Evolutionary conservation across 2,797 vertebrate genomes (phyloP).

Genomic region (Euphonia xanthogaster): DNA sequence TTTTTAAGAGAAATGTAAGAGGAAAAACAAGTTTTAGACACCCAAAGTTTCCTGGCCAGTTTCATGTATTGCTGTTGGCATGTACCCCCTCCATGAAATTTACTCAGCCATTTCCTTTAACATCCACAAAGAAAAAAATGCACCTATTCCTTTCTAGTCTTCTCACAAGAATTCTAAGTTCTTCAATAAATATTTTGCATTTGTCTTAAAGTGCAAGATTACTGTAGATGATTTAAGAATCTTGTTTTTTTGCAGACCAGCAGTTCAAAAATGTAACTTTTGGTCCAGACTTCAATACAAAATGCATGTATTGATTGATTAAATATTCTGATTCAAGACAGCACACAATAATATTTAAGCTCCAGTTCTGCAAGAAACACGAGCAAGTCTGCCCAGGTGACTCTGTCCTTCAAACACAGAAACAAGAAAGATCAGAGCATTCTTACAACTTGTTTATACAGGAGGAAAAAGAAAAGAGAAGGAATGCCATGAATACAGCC

Average conservation of each 20-base stretch:
- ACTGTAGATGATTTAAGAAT: background rate
- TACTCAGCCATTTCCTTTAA: background rate
- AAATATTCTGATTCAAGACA: background rate
- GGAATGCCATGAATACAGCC: background rate
- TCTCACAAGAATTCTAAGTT: background rate
- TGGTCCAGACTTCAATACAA: background rate
- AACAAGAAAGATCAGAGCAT: background rate
- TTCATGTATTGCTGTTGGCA: background rate
- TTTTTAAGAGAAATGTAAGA: background rate
- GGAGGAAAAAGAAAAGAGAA: background rate
- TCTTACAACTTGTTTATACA: background rate
- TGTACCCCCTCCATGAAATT: accelerated
- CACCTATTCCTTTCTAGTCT: background rate
- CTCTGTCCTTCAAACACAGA: background rate
- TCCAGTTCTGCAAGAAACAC: background rate
- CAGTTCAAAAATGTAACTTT: background rate
- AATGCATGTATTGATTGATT: background rate
- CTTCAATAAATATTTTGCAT: background rate
- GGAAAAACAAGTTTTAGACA: background rate
- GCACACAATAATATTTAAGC: background rate
- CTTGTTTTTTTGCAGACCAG: background rate
- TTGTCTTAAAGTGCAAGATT: background rate
- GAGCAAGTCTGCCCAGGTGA: background rate
- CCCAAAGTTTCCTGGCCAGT: background rate
- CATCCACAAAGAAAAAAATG: background rate